Conservation (phyloP, 2,113 vertebrate genomes). For the Gasterosteus nipponicus region DNA sequence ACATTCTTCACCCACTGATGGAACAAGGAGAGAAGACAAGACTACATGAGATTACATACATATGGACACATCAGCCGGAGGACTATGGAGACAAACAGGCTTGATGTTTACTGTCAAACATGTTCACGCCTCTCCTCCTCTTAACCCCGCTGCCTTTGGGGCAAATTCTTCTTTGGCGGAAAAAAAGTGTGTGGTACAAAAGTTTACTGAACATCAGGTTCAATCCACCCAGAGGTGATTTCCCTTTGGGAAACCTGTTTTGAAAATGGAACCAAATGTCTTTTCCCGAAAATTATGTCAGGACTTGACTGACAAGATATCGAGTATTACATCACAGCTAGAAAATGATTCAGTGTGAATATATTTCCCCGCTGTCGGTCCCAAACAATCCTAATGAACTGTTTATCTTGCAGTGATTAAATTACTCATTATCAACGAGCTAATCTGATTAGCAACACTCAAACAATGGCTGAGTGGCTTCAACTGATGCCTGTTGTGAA, state of each 20-base stretch:
- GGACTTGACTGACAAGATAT: background rate
- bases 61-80: conserved; percentile 23
- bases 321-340: background rate
- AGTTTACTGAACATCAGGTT: conserved; percentile 14
- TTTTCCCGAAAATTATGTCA: background rate
- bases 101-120: conserved; percentile 51
- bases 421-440: conserved; percentile 28
- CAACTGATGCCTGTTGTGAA: conserved; percentile 14
- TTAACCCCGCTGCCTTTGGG: conserved; percentile 25
- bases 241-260: background rate
- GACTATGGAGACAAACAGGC: conserved; percentile 15
- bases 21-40: background rate
- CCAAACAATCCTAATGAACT: conserved; percentile 23
- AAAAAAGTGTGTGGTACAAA: conserved; percentile 12
- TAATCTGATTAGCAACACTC: conserved; percentile 40
- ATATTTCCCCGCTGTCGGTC: background rate
- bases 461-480: conserved; percentile 40
- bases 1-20: background rate
- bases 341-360: background rate
- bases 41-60: conserved; percentile 7
- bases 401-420: conserved; percentile 34
- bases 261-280: background rate
- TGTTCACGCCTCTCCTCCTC: conserved; percentile 15
- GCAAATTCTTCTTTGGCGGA: conserved; percentile 31
- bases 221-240: background rate